Evolutionary conservation across 2,113 vertebrate species (phyloP).

Genomic region (Gopherus evgoodei): DNA sequence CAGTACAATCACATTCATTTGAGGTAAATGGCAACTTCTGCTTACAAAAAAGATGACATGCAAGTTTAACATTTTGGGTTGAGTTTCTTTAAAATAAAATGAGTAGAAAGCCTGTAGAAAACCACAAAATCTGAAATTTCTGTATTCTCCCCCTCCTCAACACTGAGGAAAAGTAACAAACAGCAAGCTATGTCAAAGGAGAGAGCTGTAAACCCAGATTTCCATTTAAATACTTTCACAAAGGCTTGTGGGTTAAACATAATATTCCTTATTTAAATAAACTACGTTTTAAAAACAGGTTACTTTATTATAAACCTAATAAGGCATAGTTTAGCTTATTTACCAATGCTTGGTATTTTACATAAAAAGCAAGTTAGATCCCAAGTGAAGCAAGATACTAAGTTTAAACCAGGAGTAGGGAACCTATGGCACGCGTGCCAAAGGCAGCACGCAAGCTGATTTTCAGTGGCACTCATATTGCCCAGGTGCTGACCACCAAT

Average conservation of each 20-base stretch:
- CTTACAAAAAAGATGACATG: neutral
- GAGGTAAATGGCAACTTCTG: neutral
- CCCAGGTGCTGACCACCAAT: too few species aligned
- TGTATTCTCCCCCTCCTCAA: neutral
- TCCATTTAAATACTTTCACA: neutral
- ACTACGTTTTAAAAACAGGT: neutral
- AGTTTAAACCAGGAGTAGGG: neutral
- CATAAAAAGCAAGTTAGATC: neutral
- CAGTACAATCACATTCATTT: neutral
- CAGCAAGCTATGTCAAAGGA: neutral
- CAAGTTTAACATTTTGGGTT: neutral
- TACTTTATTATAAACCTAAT: neutral
- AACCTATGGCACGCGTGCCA: too few species aligned
- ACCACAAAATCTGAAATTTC: neutral
- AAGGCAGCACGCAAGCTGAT: too few species aligned
- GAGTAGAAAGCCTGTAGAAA: accelerated
- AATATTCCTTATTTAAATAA: neutral
- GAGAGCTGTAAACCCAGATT: neutral
- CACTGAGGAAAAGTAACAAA: neutral
- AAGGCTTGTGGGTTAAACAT: neutral
- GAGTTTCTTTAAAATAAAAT: neutral
- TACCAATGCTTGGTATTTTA: neutral
- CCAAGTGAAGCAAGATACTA: neutral
- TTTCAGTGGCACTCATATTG: too few species aligned
- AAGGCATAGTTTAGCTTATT: neutral